Percentiles rank a stretch among this genome's conserved stretches.
Conservation (phyloP, 2,797 vertebrate genomes). For the Ceryle rudis region DNA sequence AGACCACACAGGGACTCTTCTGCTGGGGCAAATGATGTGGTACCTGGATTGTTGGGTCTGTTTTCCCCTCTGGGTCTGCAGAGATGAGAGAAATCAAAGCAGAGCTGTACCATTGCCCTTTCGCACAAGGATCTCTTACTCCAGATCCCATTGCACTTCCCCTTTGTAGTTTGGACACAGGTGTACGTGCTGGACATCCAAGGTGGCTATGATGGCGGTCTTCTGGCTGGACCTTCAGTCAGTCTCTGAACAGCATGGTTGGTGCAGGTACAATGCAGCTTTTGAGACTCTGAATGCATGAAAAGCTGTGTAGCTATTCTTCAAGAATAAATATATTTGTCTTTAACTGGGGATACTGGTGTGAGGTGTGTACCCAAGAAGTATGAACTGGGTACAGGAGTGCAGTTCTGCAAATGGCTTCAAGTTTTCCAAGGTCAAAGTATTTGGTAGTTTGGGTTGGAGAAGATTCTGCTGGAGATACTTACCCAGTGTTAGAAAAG, state of each 20-base stretch:
- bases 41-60: not conserved
- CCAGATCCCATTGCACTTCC: accelerated
- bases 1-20: not conserved
- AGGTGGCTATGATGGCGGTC: not conserved
- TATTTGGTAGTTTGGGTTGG: not conserved
- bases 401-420: not conserved
- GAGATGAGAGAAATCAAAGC: not conserved
- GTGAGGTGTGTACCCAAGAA: not conserved
- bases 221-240: not conserved
- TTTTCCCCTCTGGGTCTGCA: not conserved
- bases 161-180: not conserved
- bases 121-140: not conserved
- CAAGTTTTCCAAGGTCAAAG: not conserved
- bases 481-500: not conserved
- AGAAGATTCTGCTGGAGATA: not conserved
- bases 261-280: accelerated
- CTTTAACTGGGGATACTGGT: not conserved
- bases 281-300: not conserved
- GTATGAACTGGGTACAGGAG: not conserved
- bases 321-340: not conserved
- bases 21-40: not conserved
- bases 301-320: not conserved
- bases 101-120: not conserved
- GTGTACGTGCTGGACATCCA: not conserved
- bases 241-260: too few relatives aligned